Evolutionary conservation across 2,113 vertebrate species (phyloP).

Genomic region (Elephantulus edwardii): DNA sequence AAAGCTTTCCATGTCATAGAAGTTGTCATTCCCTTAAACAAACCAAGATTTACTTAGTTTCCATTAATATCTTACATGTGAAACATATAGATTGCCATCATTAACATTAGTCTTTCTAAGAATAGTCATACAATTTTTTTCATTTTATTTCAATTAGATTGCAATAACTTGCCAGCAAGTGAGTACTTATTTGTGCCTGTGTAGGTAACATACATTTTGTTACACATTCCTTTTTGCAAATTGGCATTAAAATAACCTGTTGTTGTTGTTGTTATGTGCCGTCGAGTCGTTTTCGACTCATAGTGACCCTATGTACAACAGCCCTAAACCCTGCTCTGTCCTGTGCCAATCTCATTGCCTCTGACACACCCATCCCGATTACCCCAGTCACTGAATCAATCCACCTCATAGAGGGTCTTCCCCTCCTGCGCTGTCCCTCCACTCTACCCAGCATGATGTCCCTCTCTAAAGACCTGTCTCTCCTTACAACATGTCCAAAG

Average conservation of each 20-base stretch:
- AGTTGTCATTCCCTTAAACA: slow-evolving; percentile 40
- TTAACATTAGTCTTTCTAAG: slow-evolving; percentile 44
- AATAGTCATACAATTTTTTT: slow-evolving; percentile 41
- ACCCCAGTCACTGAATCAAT: no score
- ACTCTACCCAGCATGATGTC: no score
- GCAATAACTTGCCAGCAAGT: slow-evolving; percentile 39
- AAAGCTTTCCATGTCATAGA: slow-evolving; percentile 47
- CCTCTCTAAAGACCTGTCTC: no score
- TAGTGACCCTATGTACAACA: no score
- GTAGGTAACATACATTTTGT: slow-evolving; percentile 22
- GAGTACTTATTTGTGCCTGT: slow-evolving; percentile 10
- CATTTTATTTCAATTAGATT: slow-evolving; percentile 51
- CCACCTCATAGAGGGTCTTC: no score
- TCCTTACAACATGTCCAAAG: no score
- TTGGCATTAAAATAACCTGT: slow-evolving; percentile 51
- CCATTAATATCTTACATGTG: slow-evolving; percentile 52
- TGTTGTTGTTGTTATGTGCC: no score
- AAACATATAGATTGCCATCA: slow-evolving; percentile 26
- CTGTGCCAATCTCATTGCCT: no score
- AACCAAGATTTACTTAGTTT: slow-evolving; percentile 30
- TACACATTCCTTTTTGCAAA: slow-evolving; percentile 17
- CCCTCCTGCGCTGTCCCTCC: no score
- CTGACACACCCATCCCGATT: no score
- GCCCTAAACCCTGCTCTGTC: no score
- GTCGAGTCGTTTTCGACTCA: no score